Evolutionary conservation across 1,140 invertebrate genomes (phyloP).

Genomic region (Drosophila serrata): DNA sequence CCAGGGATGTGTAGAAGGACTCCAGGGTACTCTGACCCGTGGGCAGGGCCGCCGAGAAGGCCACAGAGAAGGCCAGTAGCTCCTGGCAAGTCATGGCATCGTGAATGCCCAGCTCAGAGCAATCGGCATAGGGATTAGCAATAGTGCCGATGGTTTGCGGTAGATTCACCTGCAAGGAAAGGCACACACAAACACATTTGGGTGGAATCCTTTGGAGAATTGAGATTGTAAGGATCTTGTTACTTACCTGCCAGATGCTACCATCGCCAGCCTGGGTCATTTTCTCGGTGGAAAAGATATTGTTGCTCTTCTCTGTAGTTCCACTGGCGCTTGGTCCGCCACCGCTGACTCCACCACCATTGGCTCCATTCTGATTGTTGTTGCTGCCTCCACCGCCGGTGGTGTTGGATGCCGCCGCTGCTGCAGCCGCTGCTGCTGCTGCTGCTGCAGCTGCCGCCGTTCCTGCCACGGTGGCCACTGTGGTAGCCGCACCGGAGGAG

Average conservation of each 20-base stretch:
- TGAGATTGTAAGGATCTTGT: fast-evolving
- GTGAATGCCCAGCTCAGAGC: constrained; percentile 86
- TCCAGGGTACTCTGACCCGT: constrained; percentile 94
- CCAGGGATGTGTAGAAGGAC: constrained; percentile 92
- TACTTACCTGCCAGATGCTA: constrained; percentile 88
- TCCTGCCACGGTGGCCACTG: constrained; percentile 30
- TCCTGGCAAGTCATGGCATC: constrained; percentile 95
- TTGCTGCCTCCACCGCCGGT: background rate
- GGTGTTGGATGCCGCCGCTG: constrained; percentile 2
- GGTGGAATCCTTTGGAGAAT: background rate
- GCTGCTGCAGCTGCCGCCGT: constrained; percentile 21
- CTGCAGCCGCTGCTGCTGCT: constrained; percentile 10
- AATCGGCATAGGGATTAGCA: constrained; percentile 85
- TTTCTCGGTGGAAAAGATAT: constrained; percentile 94
- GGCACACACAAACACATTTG: background rate
- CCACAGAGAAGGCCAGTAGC: constrained; percentile 94
- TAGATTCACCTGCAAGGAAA: constrained; percentile 72
- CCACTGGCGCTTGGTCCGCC: background rate
- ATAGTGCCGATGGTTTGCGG: constrained; percentile 81
- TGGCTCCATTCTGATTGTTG: constrained; percentile 35
- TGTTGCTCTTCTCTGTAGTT: constrained; percentile 87
- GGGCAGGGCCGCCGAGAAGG: constrained; percentile 95
- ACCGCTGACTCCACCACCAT: constrained; percentile 3
- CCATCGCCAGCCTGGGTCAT: constrained; percentile 94
- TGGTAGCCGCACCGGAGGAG: constrained; percentile 20